Evolutionary conservation across 2,797 vertebrate genomes (phyloP).

Genomic region (Poeciliopsis presidionis): DNA sequence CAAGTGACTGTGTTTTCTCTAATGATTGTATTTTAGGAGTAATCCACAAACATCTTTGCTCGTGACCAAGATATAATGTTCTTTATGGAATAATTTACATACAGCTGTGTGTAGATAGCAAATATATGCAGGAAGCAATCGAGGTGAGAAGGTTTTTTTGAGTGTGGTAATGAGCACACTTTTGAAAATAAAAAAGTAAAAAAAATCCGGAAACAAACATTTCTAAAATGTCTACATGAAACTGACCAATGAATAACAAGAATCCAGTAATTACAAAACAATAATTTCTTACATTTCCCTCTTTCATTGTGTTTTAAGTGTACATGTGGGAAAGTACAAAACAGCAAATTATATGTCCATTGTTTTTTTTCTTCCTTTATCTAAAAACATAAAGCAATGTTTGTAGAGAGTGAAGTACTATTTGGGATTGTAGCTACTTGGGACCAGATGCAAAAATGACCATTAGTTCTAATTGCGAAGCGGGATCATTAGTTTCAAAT

Average conservation of each 20-base stretch:
- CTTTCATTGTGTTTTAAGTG: background rate
- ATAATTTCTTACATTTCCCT: background rate
- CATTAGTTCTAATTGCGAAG: background rate
- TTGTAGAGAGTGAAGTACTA: background rate
- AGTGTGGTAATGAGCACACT: background rate
- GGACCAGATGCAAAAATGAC: background rate
- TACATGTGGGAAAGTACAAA: background rate
- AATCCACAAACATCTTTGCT: background rate
- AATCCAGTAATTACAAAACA: background rate
- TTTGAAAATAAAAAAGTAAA: background rate
- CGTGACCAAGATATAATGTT: background rate
- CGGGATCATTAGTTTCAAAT: no score
- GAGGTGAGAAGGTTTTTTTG: background rate
- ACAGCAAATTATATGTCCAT: background rate
- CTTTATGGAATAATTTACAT: background rate
- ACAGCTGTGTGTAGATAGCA: background rate
- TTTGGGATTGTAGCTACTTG: background rate
- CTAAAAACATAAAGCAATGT: background rate
- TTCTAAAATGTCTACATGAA: background rate
- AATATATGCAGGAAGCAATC: background rate
- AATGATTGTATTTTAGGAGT: background rate
- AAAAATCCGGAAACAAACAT: background rate
- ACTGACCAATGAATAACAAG: background rate
- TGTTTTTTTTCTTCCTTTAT: background rate
- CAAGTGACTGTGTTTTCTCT: background rate